phyloP scores from a whole-genome alignment of 2,888 invertebrate species.

The Phlogophora meticulosa region DNA sequence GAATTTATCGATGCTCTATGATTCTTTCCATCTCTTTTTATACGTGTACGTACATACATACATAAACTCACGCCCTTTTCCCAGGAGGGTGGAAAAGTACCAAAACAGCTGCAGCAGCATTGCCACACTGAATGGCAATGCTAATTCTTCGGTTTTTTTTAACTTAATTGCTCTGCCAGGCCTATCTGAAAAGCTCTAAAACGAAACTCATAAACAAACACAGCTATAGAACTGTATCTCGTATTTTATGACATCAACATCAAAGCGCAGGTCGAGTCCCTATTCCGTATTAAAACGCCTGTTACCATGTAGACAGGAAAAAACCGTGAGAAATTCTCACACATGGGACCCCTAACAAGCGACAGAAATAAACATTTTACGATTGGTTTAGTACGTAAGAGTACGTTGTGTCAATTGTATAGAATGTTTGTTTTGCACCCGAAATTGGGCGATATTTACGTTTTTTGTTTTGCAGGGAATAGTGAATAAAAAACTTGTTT shows the following conservation, averaged over 20 bases:
- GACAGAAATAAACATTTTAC: conserved; percentile 65
- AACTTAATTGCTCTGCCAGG: neutral
- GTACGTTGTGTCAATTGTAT: conserved; percentile 55
- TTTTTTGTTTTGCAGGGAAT: conserved; percentile 44
- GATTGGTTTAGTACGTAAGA: conserved; percentile 58
- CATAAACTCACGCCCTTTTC: no score
- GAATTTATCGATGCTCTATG: no score
- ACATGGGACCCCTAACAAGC: conserved; percentile 63
- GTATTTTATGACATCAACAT: conserved; percentile 45
- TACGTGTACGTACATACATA: no score
- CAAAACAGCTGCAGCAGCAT: no score
- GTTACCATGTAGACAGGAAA: conserved; percentile 48
- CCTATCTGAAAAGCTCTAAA: neutral
- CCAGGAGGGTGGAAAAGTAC: no score
- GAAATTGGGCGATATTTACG: conserved; percentile 21
- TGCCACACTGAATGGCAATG: no score
- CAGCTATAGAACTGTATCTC: conserved; percentile 2
- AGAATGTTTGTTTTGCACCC: conserved; percentile 42
- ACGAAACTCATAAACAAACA: conserved; percentile 1
- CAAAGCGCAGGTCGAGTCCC: conserved; percentile 24
- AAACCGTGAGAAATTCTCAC: conserved; percentile 41
- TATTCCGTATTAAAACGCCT: conserved; percentile 50
- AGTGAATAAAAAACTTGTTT: conserved; percentile 20
- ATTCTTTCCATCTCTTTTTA: no score
- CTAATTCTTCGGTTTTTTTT: no score